phyloP scores from a whole-genome alignment of 2,113 vertebrate genomes.

The Benitochromis conjunctus region DNA sequence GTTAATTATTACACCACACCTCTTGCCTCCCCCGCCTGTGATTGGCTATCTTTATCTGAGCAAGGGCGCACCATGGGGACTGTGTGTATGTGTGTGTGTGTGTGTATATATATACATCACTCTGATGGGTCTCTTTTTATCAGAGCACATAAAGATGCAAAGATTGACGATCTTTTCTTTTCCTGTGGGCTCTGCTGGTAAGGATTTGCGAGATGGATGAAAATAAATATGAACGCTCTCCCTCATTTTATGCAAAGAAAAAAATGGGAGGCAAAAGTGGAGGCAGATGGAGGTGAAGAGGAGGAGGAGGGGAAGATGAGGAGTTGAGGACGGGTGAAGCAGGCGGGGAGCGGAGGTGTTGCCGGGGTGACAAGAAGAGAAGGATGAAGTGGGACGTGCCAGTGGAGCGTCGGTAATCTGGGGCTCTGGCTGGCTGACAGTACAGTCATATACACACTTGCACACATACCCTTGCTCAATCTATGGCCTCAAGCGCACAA shows the following conservation, averaged over 20 bases:
- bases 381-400: slow-evolving; percentile 52
- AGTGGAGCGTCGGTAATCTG: slow-evolving; percentile 56
- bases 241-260: neutral
- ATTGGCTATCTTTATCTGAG: slow-evolving; percentile 41
- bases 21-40: neutral
- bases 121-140: slow-evolving; percentile 50
- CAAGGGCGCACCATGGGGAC: slow-evolving; percentile 1
- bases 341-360: slow-evolving; percentile 55
- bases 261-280: neutral
- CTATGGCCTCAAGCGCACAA: neutral
- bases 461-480: neutral
- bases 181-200: neutral
- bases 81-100: neutral
- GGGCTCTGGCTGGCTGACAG: slow-evolving; percentile 48
- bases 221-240: slow-evolving; percentile 34
- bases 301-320: neutral
- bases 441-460: neutral
- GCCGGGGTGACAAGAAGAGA: slow-evolving; percentile 47
- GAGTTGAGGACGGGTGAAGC: neutral
- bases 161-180: slow-evolving; percentile 29
- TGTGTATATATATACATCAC: neutral
- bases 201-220: slow-evolving; percentile 29
- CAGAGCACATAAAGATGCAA: slow-evolving; percentile 17
- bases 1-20: slow-evolving; percentile 40
- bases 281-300: slow-evolving; percentile 30